phyloP scores from a whole-genome alignment of 2,888 invertebrate genomes.

The Eurytoma californica region DNA sequence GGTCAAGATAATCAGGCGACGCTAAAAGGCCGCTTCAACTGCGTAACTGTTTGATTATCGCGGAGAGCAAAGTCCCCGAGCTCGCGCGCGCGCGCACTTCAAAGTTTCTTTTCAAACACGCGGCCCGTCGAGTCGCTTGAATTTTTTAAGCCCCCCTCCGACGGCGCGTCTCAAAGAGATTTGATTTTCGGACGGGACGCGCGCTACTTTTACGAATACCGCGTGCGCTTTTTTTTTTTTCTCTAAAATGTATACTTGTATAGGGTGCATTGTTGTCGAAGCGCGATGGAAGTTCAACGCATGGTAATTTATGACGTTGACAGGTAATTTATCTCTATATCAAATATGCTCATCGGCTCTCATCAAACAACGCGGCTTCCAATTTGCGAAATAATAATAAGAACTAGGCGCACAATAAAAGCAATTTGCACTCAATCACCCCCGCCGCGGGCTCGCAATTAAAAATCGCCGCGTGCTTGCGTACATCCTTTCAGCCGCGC shows the following conservation, averaged over 20 bases:
- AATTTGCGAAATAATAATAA: too few species aligned
- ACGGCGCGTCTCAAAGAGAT: too few species aligned
- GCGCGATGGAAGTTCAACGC: not conserved
- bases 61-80: not conserved
- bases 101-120: conserved; percentile 5
- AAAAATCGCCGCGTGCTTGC: conserved; percentile 3
- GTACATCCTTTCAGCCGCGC: not conserved
- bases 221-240: too few species aligned
- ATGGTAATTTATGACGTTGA: not conserved
- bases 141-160: too few species aligned
- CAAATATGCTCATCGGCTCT: conserved; percentile 3
- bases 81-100: not conserved
- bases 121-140: not conserved
- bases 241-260: too few species aligned
- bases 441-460: not conserved
- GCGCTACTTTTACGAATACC: too few species aligned
- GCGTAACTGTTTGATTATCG: conserved; percentile 31
- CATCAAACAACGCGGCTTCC: too few species aligned
- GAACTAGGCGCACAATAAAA: conserved; percentile 17
- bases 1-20: not conserved
- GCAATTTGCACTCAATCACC: conserved; percentile 36
- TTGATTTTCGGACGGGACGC: too few species aligned
- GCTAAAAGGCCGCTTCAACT: not conserved
- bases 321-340: not conserved
- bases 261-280: too few species aligned